phyloP scores from a whole-genome alignment of 2,113 vertebrate genomes.

The Sylvietta virens region DNA sequence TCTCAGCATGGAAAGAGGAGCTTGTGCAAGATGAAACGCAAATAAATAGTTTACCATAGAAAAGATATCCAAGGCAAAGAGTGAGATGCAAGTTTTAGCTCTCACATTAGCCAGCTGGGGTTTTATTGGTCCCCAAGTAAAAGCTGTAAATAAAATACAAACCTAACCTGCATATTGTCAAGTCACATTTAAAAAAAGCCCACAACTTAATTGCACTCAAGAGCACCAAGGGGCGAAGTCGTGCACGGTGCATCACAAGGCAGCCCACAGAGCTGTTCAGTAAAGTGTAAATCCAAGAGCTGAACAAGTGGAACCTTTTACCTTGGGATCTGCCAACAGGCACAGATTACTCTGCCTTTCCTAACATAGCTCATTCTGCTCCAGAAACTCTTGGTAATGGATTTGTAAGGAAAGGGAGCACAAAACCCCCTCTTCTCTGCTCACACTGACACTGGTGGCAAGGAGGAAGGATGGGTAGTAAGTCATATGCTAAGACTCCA shows the following conservation, averaged over 20 bases:
- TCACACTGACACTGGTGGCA: background rate
- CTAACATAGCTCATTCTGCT: background rate
- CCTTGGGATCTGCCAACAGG: background rate
- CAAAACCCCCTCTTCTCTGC: background rate
- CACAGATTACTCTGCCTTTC: background rate
- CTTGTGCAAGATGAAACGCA: slow-evolving; percentile 61
- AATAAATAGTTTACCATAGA: slow-evolving; percentile 64
- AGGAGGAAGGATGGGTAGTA: background rate
- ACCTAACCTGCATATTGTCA: slow-evolving; percentile 38
- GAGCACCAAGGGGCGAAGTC: background rate
- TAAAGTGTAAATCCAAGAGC: slow-evolving; percentile 11
- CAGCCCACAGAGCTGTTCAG: background rate
- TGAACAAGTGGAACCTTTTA: background rate
- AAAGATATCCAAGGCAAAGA: slow-evolving; percentile 58
- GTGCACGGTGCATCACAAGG: background rate
- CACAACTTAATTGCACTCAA: slow-evolving; percentile 14
- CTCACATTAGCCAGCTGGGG: slow-evolving; percentile 65
- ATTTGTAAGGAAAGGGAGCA: background rate
- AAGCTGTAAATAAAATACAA: slow-evolving; percentile 61
- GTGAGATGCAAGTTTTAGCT: slow-evolving; percentile 49
- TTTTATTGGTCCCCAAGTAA: slow-evolving; percentile 64
- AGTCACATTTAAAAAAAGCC: background rate
- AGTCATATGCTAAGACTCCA: background rate
- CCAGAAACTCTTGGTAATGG: background rate
- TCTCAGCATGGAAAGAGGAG: slow-evolving; percentile 64